Conservation (phyloP, 2,113 vertebrate species). For the Alaudala cheleensis region DNA sequence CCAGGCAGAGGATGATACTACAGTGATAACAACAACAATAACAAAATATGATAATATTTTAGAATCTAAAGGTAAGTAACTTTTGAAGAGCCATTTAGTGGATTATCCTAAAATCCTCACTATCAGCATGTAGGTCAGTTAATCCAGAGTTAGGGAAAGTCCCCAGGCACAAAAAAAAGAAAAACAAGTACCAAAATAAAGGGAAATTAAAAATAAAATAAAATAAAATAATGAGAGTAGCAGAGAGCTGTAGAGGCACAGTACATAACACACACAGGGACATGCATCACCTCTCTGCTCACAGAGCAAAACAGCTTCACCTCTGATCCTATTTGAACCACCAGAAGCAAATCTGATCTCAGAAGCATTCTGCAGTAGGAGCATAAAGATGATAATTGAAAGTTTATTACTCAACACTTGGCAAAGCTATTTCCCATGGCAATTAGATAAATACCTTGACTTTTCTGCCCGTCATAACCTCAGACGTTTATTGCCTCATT, state of each 20-base stretch:
- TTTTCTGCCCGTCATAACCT: constrained; percentile 30
- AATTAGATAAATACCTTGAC: constrained; percentile 59
- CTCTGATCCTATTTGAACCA: background rate
- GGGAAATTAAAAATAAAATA: accelerated
- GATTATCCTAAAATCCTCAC: constrained; percentile 9
- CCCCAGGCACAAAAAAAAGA: background rate
- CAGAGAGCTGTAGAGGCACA: background rate
- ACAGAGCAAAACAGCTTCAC: background rate
- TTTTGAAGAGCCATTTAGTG: background rate
- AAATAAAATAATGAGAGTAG: accelerated
- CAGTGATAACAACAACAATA: background rate
- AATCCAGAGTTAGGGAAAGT: background rate
- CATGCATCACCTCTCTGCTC: background rate
- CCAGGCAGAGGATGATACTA: background rate
- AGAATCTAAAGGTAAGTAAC: background rate
- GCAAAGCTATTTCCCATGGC: constrained; percentile 41
- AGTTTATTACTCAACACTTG: constrained; percentile 45
- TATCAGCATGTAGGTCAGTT: background rate
- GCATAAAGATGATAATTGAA: constrained; percentile 46
- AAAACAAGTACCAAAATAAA: background rate
- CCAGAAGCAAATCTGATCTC: constrained; percentile 4
- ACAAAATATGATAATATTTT: background rate
- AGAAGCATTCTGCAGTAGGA: background rate
- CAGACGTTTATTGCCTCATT: constrained; percentile 52
- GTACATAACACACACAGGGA: background rate